Conservation (phyloP, 2,888 invertebrate genomes). For the Papilio protenor region DNA sequence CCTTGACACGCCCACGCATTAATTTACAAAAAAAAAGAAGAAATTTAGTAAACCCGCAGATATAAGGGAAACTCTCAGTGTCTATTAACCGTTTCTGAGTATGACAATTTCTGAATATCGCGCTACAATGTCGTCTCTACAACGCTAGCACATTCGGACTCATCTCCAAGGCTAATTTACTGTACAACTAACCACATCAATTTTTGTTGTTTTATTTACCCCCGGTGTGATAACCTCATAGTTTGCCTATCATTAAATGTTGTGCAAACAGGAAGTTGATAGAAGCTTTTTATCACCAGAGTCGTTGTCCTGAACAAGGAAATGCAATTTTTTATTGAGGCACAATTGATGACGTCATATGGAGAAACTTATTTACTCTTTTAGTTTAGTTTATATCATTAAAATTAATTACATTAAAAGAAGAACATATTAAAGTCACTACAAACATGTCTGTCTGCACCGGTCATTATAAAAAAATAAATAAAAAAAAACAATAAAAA, state of each 20-base stretch:
- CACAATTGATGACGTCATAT: not conserved
- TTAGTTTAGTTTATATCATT: no score
- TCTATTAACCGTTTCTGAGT: not conserved
- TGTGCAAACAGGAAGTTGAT: slow-evolving; percentile 17
- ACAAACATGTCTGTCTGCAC: no score
- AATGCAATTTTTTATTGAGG: not conserved
- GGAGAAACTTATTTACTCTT: not conserved
- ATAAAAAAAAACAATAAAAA: no score
- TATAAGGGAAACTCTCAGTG: not conserved
- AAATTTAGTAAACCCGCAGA: not conserved
- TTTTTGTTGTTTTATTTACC: not conserved
- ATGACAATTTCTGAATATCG: not conserved
- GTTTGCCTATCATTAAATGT: not conserved
- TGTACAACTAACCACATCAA: not conserved
- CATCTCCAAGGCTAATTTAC: not conserved
- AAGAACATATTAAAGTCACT: not conserved
- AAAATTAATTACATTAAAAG: not conserved
- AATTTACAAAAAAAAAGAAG: not conserved
- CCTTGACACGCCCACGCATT: not conserved
- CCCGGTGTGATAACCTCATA: not conserved
- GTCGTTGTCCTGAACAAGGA: slow-evolving; percentile 27
- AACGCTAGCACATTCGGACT: no score
- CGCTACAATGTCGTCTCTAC: not conserved
- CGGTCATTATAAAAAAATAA: no score
- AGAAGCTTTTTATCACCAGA: slow-evolving; percentile 16